Percentiles rank a stretch among this genome's conserved stretches.
Evolutionary conservation across 2,113 vertebrate genomes (phyloP).

Genomic region (Gymnorhina tibicen): DNA sequence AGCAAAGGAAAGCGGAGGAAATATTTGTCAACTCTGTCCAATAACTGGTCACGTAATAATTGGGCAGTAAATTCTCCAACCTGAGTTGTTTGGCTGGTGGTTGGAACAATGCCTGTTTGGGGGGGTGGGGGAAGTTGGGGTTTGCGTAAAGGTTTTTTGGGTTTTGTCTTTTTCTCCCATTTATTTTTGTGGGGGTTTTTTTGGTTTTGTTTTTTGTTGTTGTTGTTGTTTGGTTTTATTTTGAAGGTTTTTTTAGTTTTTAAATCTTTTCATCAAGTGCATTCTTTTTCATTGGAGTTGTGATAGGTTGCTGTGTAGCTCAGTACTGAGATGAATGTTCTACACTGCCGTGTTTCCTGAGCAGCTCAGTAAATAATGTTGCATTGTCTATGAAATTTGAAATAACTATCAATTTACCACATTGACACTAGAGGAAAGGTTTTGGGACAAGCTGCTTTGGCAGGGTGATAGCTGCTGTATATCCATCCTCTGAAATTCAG

Average conservation of each 20-base stretch:
- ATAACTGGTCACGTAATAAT: slow-evolving; percentile 16
- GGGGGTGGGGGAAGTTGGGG: neutral
- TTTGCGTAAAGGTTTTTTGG: neutral
- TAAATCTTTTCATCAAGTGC: neutral
- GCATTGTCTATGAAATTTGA: neutral
- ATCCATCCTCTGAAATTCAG: neutral
- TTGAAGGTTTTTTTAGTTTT: neutral
- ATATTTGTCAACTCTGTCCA: slow-evolving; percentile 39
- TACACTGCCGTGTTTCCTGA: neutral
- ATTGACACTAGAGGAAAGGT: neutral
- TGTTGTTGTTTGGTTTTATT: neutral
- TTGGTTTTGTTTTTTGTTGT: neutral
- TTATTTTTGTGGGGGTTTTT: neutral
- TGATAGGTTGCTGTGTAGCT: neutral
- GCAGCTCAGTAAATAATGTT: neutral
- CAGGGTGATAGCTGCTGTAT: neutral
- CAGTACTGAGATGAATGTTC: neutral
- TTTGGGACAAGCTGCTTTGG: neutral
- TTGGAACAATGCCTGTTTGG: neutral
- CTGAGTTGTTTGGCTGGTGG: neutral
- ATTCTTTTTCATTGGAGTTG: neutral
- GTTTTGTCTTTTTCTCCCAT: neutral
- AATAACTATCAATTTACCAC: neutral
- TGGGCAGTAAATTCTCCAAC: slow-evolving; percentile 28
- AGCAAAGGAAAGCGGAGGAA: slow-evolving; percentile 28